Base-by-base conservation (phyloP, 2,888 invertebrate genomes). In the Arctia plantaginis region DNA sequence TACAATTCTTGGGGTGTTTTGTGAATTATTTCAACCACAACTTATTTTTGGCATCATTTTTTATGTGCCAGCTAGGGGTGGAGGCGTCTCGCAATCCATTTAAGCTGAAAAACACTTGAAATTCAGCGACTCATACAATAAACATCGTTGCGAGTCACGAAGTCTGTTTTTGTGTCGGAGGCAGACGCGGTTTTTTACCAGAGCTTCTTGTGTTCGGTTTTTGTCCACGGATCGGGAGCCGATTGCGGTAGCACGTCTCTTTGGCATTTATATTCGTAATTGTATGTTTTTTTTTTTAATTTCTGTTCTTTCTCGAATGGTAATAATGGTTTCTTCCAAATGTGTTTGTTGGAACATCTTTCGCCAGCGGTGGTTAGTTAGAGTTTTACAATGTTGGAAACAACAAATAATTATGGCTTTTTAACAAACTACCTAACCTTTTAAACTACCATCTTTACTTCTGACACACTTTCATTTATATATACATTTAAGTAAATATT, bases 61-160 rank as follows among this genome's bases (percentile, higher is more conserved):
- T 87, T 87, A 86, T 83, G 80, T 82, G 80, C 73, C 79, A 69
- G 76, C 82, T 85, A 75, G 87, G 89, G 88, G 88, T 86, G 86
- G 88, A 86, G 87, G 84, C 77, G 81, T 75, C 82, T 88, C 86
- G 89, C 92, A 92, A 93, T 95, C 94, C 95, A 95, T 95, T 95
- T 94, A 91, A 90, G 91, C 93, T 92, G 92, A 92, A 93, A 92
- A 93, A 89, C 90, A 92, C 93, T 94, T 93, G 93, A 93, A 93
- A 94, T 93, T 94, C 93, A 93, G 93, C 90, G 82, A 87, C 95
- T 95, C 95, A 95, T 95, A 93, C 94, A 95, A 95, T 95, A 95
- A 93, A 94, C 95, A 95, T 95, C 88, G 84, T 81, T 87, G 82
- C 84, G 87, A 85, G 87, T 81, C 85, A 85, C 85, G 85, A 80